Base-by-base conservation (phyloP, 2,888 invertebrate species). In the Psococerastis gibbosa region DNA sequence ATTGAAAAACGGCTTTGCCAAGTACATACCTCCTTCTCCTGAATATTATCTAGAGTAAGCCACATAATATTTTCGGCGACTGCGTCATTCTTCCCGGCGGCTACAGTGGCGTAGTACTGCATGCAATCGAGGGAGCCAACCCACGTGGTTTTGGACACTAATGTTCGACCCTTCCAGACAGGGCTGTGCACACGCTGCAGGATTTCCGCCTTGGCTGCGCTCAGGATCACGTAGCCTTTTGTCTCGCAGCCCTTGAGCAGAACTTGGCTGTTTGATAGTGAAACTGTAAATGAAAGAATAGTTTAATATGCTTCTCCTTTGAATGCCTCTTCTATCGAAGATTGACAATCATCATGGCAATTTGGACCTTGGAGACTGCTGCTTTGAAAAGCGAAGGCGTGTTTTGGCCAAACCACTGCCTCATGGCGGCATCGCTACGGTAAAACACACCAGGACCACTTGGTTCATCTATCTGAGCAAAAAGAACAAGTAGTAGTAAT, bases 41-140 rank as follows among this genome's bases (percentile, higher is more conserved):
- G 88, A 47, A 94, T 94, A 58, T 92, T 88, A 52, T 92, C 91
- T 35, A 89, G 75, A 0, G 84, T 83, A 52, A 98, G 68, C 97
- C 97, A 98, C 69, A 91, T 87, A 51, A 97, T 91, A 61, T 91
- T 87, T 54, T 89, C 85, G 52, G 70, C 68, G 11, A 75, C 63
- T 31, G 74, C 71, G 54, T 78, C 78, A 48, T 72, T 70, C 55
- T 78, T 75, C 23, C 74, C 74, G 3, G 84, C 85, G 58, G 82
- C 83, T 41, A 97, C 92, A 6, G 98, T 98, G 9, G 97, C 97
- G 66, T 97, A 98, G 67, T 98, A 98, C 72, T 97, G 97, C 91
- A 98, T 92, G 62, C 95, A 92, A 57, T 88, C 18, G 9, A 98
- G 67, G 43, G 84, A 78, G 16, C 95, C 95, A 49, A 84, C 78